phyloP scores from a whole-genome alignment of 2,113 vertebrate genomes.

The Catharus bicknelli region DNA sequence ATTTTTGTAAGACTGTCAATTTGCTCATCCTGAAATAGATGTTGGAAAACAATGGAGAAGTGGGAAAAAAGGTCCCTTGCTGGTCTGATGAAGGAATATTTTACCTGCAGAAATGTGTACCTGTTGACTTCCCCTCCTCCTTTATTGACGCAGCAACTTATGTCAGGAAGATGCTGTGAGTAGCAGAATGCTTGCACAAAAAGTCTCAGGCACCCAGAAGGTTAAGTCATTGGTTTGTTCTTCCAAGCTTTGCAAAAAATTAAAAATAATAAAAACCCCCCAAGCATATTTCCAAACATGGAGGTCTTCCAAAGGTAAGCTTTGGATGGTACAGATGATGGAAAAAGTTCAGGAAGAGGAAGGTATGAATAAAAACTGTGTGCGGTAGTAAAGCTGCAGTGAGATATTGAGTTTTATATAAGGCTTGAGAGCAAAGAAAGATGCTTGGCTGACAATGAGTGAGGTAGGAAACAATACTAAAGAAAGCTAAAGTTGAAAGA shows the following conservation, averaged over 20 bases:
- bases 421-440: background rate
- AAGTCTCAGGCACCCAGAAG: background rate
- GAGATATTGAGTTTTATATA: background rate
- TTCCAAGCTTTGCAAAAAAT: background rate
- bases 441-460: background rate
- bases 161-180: background rate
- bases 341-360: background rate
- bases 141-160: background rate
- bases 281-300: background rate
- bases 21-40: background rate
- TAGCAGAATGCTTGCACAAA: background rate
- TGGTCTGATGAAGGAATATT: background rate
- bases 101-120: background rate
- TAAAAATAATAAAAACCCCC: background rate
- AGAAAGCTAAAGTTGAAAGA: background rate
- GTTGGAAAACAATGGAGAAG: background rate
- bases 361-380: background rate
- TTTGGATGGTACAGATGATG: background rate
- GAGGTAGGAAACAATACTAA: background rate
- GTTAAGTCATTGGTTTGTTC: background rate
- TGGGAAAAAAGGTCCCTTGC: background rate
- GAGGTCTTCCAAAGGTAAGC: background rate
- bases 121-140: background rate
- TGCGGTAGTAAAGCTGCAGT: background rate
- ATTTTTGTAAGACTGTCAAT: background rate